phyloP scores from a whole-genome alignment of 2,888 invertebrate species.

The Anthophora plumipes region DNA sequence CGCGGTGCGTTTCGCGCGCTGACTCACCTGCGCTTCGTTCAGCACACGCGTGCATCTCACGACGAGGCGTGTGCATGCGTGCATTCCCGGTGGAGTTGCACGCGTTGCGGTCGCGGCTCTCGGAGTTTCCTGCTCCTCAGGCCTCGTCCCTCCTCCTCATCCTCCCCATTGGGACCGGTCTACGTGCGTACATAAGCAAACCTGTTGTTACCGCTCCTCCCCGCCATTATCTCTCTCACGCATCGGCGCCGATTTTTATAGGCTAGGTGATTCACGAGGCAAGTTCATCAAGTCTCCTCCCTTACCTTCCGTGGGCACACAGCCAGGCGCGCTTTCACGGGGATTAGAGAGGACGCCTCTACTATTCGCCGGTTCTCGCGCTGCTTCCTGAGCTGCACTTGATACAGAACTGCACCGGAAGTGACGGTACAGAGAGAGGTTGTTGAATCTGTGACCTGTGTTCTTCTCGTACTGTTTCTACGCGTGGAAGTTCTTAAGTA shows the following conservation, averaged over 20 bases:
- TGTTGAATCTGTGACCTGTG: too few species aligned
- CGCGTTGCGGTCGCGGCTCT: slow-evolving; percentile 42
- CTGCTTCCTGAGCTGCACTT: background rate
- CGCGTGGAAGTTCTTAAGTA: too few species aligned
- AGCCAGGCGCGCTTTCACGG: slow-evolving; percentile 65
- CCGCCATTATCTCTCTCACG: slow-evolving; percentile 77
- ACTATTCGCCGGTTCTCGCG: slow-evolving; percentile 41
- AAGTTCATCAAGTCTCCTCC: slow-evolving; percentile 76
- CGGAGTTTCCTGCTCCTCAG: slow-evolving; percentile 5
- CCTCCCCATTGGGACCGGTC: too few species aligned
- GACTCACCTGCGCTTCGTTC: slow-evolving; percentile 38
- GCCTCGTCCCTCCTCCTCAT: slow-evolving; percentile 22
- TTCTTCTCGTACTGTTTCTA: too few species aligned
- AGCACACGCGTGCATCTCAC: slow-evolving; percentile 21
- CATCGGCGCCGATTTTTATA: slow-evolving; percentile 77
- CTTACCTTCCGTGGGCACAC: slow-evolving; percentile 62
- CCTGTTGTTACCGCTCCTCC: slow-evolving; percentile 79
- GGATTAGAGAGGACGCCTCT: slow-evolving; percentile 63
- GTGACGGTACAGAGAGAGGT: background rate
- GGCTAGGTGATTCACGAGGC: slow-evolving; percentile 77
- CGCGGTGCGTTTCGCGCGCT: slow-evolving; percentile 20
- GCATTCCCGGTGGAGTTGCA: slow-evolving; percentile 42
- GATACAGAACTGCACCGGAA: background rate
- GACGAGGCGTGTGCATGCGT: slow-evolving; percentile 22
- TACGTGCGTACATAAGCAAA: slow-evolving; percentile 74